These are phyloP conservation scores for Limenitis camilla DNA, from an alignment of 2,888 invertebrate species.

Conservation along the genomic window DNA sequence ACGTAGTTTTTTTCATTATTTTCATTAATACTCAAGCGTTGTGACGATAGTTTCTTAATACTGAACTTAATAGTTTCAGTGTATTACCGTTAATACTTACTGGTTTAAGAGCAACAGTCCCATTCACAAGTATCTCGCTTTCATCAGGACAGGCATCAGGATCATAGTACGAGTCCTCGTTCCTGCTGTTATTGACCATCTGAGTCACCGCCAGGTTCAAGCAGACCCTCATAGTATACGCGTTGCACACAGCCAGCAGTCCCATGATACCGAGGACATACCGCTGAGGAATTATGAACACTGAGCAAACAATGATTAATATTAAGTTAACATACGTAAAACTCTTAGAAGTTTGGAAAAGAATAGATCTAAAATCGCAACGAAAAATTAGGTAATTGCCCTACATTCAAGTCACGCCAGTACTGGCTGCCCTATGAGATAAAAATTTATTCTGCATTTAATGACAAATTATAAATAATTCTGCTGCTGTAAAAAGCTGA, in stretches of 20 bases:
- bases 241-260: conserved; percentile 82
- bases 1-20: no score
- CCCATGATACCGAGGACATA: conserved; percentile 83
- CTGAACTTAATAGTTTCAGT: background rate
- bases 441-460: no score
- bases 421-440: no score
- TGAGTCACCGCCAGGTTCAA: conserved; percentile 82
- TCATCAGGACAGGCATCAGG: conserved; percentile 62
- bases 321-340: conserved; percentile 1
- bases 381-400: no score
- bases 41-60: background rate
- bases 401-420: no score
- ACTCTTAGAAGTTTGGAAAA: background rate
- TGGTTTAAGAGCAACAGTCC: conserved; percentile 50
- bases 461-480: no score
- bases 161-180: conserved; percentile 44
- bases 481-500: no score
- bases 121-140: conserved; percentile 46
- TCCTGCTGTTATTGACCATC: conserved; percentile 72
- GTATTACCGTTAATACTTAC: conserved; percentile 35
- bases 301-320: conserved; percentile 55
- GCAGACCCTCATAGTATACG: conserved; percentile 84
- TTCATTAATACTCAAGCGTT: background rate
- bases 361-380: no score
- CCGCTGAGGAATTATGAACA: conserved; percentile 79